These are phyloP conservation scores for Eufriesea mexicana DNA, from an alignment of 1,140 invertebrate species.

Conservation along the genomic window DNA sequence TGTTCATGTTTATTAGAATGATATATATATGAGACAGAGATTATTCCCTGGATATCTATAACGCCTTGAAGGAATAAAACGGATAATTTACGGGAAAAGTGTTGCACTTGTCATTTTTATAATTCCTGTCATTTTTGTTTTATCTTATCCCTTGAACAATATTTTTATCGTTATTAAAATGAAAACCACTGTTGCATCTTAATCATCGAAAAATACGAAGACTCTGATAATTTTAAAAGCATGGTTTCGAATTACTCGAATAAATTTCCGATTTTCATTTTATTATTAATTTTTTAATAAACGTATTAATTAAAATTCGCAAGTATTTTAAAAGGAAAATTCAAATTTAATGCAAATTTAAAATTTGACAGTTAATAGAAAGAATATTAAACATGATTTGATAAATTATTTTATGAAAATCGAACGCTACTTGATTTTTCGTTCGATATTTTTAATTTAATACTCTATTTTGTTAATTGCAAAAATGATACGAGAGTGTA, in stretches of 20 bases:
- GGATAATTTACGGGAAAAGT: slow-evolving; percentile 78
- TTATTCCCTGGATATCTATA: slow-evolving; percentile 80
- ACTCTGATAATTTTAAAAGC: no score
- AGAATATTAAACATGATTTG: background rate
- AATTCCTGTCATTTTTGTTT: background rate
- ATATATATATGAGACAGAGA: slow-evolving; percentile 80
- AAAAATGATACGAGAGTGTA: background rate
- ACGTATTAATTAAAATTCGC: no score
- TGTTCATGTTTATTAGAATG: slow-evolving; percentile 83
- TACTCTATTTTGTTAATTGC: no score
- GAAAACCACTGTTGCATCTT: no score
- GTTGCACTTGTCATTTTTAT: slow-evolving; percentile 24
- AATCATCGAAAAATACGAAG: no score
- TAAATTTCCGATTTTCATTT: no score
- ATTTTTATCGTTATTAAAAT: background rate
- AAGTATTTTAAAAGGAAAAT: no score
- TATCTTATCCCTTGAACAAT: background rate
- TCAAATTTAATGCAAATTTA: no score
- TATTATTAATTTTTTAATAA: no score
- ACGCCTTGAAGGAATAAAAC: slow-evolving; percentile 74
- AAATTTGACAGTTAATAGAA: background rate
- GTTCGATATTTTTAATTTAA: no score
- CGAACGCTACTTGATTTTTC: background rate
- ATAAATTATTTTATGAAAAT: background rate
- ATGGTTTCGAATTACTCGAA: no score